Base-by-base conservation (phyloP, 2,888 invertebrate genomes). In the Beris morrisii region DNA sequence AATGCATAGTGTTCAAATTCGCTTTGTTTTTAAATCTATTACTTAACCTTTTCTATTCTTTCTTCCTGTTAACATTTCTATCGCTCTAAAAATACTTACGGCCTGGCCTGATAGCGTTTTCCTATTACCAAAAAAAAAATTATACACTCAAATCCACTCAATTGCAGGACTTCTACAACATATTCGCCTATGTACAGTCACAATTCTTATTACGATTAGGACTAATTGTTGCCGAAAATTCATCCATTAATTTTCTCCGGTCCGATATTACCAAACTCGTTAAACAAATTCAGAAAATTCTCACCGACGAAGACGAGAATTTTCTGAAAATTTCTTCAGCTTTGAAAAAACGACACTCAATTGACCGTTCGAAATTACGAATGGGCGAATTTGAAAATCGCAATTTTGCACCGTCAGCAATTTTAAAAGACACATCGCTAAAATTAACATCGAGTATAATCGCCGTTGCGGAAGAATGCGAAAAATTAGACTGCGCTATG, bases 151-250 rank as follows among this genome's bases (percentile, higher is more conserved):
- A 5, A 38, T 38, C 38, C 1, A 9, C 38, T 3, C 38, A 38
- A 38, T 68, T 68, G 6, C 69, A 81, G 80, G 79, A 79, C 64
- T 80, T 81, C 65, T 79, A 79, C 71, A 81, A 81, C 67, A 80
- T 81, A 32, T 81, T 80, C 64, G 78, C 80, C 22, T 80, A 80
- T 67, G 78, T 80, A 46, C 81, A 81, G 71, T 80, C 80, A 6
- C 80, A 81, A 70, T 80, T 77, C 68, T 69, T 81, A 32, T 67
- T 79, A 5, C 78, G 81, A 4, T 71, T 81, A 68, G 78, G 78
- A n/a, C 71, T 81, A 3, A 76, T 77, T 6, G 73, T 77, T 15
- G 75, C 74, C 56, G 77, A 77, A 6, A 73, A 75, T 15, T 76
- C 77, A 4, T 76, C 77, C 5, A 72, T 78, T n/a, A 75, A 74